These are phyloP conservation scores for Lethrus apterus DNA, from an alignment of 1,140 invertebrate species.

Conservation along the genomic window DNA sequence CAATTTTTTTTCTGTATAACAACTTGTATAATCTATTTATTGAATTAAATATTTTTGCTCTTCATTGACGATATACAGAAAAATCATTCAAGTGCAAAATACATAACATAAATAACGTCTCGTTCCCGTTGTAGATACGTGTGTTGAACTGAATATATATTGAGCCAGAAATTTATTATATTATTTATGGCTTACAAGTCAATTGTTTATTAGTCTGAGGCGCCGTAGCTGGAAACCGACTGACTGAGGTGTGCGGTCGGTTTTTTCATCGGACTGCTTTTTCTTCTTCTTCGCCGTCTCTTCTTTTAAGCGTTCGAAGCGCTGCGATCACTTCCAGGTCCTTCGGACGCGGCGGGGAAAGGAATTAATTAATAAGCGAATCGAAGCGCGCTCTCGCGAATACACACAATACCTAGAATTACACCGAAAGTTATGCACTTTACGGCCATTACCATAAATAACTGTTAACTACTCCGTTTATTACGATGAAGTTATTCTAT, in stretches of 20 bases:
- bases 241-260: slow-evolving; percentile 29
- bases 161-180: slow-evolving; percentile 24
- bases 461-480: slow-evolving; percentile 7
- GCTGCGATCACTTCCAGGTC: slow-evolving; percentile 3
- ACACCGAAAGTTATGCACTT: slow-evolving; percentile 8
- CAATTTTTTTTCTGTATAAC: no score
- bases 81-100: no score
- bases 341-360: neutral
- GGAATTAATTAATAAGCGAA: slow-evolving; percentile 25
- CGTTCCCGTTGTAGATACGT: no score
- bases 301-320: slow-evolving; percentile 9
- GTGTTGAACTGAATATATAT: no score
- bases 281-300: no score
- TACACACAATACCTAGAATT: slow-evolving; percentile 15
- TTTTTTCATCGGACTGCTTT: slow-evolving; percentile 20
- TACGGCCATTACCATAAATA: slow-evolving; percentile 8
- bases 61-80: no score
- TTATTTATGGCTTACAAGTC: slow-evolving; percentile 33
- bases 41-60: no score
- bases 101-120: no score
- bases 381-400: no score
- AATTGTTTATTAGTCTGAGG: slow-evolving; percentile 36
- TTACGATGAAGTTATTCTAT: slow-evolving; percentile 11
- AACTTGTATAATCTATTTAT: no score
- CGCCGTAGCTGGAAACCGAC: slow-evolving; percentile 21